These are phyloP conservation scores for Portevinia maculata DNA, from an alignment of 2,888 invertebrate species.

Conservation along the genomic window DNA sequence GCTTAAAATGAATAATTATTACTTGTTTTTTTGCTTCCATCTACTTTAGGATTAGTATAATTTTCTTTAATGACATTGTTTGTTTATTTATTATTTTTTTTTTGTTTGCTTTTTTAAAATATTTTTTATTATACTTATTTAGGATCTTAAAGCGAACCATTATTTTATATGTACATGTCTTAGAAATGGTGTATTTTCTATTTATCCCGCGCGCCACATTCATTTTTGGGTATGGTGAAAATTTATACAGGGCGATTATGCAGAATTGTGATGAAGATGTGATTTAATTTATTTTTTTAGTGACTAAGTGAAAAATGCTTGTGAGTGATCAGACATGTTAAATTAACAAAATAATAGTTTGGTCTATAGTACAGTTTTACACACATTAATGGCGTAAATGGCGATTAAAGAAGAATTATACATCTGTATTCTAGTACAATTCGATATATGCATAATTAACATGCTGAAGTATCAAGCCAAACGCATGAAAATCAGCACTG, in stretches of 20 bases:
- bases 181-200: slow-evolving; percentile 44
- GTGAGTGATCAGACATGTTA: neutral
- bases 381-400: neutral
- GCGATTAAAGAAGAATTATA: neutral
- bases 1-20: slow-evolving; percentile 53
- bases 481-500: too few relatives aligned
- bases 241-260: slow-evolving; percentile 13
- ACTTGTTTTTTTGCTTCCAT: slow-evolving; percentile 32
- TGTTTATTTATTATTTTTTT: slow-evolving; percentile 38
- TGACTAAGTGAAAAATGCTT: slow-evolving; percentile 3
- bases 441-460: too few relatives aligned
- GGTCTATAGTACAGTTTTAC: neutral
- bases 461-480: neutral
- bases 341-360: neutral
- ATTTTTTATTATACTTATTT: slow-evolving; percentile 4
- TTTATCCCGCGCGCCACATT: slow-evolving; percentile 1
- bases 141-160: slow-evolving; percentile 64
- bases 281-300: slow-evolving; percentile 1
- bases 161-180: slow-evolving; percentile 62
- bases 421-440: neutral
- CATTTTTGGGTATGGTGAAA: slow-evolving; percentile 11
- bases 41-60: slow-evolving; percentile 65
- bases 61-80: slow-evolving; percentile 39
- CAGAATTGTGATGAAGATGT: slow-evolving; percentile 39
- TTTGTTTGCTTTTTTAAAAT: neutral